Evolutionary conservation across 2,797 vertebrate genomes (phyloP).

Genomic region (Amniataba percoides): DNA sequence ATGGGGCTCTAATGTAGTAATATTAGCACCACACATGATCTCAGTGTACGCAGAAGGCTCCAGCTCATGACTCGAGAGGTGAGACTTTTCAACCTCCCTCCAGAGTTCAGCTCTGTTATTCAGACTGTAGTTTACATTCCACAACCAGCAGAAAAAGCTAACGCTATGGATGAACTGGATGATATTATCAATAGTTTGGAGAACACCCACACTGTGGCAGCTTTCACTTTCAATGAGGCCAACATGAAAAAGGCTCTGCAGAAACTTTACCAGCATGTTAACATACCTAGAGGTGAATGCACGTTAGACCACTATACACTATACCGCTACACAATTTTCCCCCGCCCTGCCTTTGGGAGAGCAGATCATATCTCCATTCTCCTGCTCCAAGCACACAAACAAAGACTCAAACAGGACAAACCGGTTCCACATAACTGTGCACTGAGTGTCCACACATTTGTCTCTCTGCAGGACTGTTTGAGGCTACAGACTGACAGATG

Average conservation of each 20-base stretch:
- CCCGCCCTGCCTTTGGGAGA: constrained; percentile 52
- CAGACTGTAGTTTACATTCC: constrained; percentile 54
- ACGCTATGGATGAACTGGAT: constrained; percentile 26
- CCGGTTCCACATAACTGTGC: constrained; percentile 39
- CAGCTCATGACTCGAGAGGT: constrained; percentile 26
- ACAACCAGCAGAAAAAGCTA: constrained; percentile 49
- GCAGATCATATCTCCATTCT: constrained; percentile 64
- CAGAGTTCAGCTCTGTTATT: constrained; percentile 42
- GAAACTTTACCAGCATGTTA: constrained; percentile 20
- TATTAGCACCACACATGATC: constrained; percentile 28
- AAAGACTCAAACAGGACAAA: constrained; percentile 54
- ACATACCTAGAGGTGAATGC: constrained; percentile 39
- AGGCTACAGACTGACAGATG: constrained; percentile 22
- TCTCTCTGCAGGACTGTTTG: constrained; percentile 11
- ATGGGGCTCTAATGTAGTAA: constrained; percentile 5
- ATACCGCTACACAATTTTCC: constrained; percentile 16
- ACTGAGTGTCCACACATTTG: constrained; percentile 19
- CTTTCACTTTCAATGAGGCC: constrained; percentile 38
- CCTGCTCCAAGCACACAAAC: constrained; percentile 18
- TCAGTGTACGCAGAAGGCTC: constrained; percentile 5
- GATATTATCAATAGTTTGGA: constrained; percentile 49
- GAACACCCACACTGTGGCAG: constrained; percentile 31
- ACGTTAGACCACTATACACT: constrained; percentile 11
- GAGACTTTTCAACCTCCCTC: constrained; percentile 24
- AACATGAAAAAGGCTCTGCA: constrained; percentile 17